These are phyloP conservation scores for Schizotus pectinicornis DNA, from an alignment of 2,888 invertebrate genomes.

Conservation along the genomic window DNA sequence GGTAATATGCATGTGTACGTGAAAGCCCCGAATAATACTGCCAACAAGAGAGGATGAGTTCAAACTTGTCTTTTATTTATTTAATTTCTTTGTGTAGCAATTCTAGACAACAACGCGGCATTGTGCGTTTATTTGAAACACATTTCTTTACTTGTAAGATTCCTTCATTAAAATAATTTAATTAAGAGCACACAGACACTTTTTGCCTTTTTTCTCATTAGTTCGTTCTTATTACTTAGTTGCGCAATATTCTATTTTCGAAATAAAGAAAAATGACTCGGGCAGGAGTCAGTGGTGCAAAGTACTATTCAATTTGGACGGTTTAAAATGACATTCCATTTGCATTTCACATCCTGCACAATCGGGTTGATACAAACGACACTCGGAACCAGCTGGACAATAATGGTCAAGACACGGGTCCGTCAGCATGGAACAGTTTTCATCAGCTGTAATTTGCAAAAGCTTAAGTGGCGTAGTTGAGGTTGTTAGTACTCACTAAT, in stretches of 20 bases:
- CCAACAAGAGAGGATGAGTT: no score
- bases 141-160: neutral
- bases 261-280: no score
- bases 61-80: neutral
- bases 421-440: constrained; percentile 41
- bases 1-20: constrained; percentile 35
- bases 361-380: constrained; percentile 40
- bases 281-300: neutral
- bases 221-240: no score
- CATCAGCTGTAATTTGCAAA: constrained; percentile 40
- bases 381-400: constrained; percentile 45
- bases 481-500: constrained; percentile 56
- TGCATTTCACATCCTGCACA: constrained; percentile 40
- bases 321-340: constrained; percentile 31
- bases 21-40: constrained; percentile 8
- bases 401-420: constrained; percentile 42
- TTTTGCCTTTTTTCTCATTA: no score
- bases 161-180: no score
- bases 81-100: no score
- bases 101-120: no score
- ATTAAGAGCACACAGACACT: no score
- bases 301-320: neutral
- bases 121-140: neutral
- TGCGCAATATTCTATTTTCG: no score
- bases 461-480: neutral